phyloP scores from a whole-genome alignment of 2,888 invertebrate species.

The Hymenopus coronatus region DNA sequence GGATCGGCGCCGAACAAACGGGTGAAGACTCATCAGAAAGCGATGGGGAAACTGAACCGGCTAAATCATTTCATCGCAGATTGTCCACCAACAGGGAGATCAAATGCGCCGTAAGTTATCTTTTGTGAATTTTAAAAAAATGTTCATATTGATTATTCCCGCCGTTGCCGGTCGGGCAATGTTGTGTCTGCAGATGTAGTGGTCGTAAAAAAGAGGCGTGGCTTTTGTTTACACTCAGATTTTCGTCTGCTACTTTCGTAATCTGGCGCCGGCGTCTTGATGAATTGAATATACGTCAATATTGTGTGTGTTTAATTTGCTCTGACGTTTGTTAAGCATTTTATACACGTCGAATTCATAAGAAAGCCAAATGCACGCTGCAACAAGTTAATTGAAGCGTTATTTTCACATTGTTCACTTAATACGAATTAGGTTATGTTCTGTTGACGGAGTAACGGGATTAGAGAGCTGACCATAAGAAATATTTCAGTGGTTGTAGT shows the following conservation, averaged over 20 bases:
- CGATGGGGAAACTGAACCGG: conserved; percentile 79
- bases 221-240: conserved; percentile 16
- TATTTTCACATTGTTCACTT: background rate
- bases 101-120: conserved; percentile 68
- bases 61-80: conserved; percentile 70
- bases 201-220: conserved; percentile 29
- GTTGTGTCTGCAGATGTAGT: background rate
- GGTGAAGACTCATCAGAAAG: conserved; percentile 71
- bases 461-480: too few species aligned
- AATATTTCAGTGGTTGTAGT: too few species aligned
- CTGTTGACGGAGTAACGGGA: too few species aligned
- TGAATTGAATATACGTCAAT: background rate
- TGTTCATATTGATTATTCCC: background rate
- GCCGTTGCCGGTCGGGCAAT: background rate
- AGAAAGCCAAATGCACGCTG: background rate
- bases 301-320: background rate
- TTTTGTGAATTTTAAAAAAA: conserved; percentile 9
- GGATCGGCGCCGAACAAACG: conserved; percentile 21
- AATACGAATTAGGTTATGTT: background rate
- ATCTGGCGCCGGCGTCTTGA: background rate
- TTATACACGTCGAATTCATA: background rate
- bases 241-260: background rate
- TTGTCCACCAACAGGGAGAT: conserved; percentile 81
- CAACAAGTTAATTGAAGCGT: background rate
- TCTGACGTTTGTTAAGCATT: background rate